These are phyloP conservation scores for Sylvilagus floridanus DNA, from an alignment of 2,797 vertebrate species.

Conservation along the genomic window DNA sequence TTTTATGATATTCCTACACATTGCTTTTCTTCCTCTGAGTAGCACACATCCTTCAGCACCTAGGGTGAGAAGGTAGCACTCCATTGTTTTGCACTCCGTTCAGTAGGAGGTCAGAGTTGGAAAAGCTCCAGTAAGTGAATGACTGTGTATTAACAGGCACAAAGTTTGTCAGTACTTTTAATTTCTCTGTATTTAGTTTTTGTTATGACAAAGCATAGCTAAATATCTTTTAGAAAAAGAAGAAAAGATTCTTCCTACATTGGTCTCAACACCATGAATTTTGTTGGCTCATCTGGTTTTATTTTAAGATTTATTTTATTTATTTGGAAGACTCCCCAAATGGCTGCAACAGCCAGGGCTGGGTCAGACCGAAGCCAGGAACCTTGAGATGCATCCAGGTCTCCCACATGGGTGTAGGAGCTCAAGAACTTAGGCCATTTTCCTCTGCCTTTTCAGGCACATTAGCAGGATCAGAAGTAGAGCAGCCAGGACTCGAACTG, in stretches of 20 bases:
- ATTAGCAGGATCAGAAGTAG: no score
- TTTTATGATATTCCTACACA: constrained; percentile 39
- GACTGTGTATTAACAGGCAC: not conserved
- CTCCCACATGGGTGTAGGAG: no score
- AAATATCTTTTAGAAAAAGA: not conserved
- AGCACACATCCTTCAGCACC: constrained; percentile 49
- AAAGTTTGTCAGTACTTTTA: constrained; percentile 3
- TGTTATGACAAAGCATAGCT: not conserved
- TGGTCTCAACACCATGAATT: not conserved
- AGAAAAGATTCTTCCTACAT: not conserved
- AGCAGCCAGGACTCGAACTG: no score
- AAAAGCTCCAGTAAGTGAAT: not conserved
- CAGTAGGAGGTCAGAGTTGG: not conserved
- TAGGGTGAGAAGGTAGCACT: constrained; percentile 45
- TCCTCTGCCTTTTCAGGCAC: no score
- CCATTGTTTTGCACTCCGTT: constrained; percentile 46
- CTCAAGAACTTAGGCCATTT: no score
- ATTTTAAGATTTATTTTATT: not conserved
- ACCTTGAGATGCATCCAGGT: no score
- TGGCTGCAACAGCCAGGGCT: no score
- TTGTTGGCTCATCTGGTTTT: not conserved
- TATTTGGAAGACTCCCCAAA: no score
- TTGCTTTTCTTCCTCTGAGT: constrained; percentile 29
- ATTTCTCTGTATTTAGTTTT: not conserved
- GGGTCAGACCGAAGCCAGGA: no score